These are phyloP conservation scores for Cotesia congregata DNA, from an alignment of 2,888 invertebrate genomes.

Conservation along the genomic window DNA sequence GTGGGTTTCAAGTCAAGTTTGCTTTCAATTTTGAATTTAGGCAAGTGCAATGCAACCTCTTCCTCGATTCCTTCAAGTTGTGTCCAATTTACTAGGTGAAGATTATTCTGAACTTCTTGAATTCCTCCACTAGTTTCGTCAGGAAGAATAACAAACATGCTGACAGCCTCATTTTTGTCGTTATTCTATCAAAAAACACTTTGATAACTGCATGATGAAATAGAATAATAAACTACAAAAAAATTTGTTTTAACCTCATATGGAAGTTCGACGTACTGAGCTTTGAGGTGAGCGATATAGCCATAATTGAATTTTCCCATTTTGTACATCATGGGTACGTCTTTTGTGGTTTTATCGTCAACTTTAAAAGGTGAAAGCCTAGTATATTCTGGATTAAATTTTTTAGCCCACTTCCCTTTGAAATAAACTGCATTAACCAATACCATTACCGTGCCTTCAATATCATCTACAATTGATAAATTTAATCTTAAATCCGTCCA, in stretches of 20 bases:
- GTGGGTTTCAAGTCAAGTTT: constrained; percentile 74
- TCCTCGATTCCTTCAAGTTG: constrained; percentile 60
- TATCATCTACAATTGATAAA: constrained; percentile 66
- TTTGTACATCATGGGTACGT: constrained; percentile 81
- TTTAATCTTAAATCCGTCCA: neutral
- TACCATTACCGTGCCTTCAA: constrained; percentile 78
- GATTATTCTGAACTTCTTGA: constrained; percentile 19
- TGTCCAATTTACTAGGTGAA: constrained; percentile 13
- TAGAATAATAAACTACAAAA: constrained; percentile 10
- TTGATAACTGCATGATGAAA: neutral
- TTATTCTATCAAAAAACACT: constrained; percentile 15
- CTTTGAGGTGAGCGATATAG: constrained; percentile 72
- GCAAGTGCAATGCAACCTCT: constrained; percentile 79
- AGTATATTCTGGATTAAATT: constrained; percentile 73
- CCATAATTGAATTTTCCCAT: constrained; percentile 73
- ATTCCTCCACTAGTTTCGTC: constrained; percentile 31
- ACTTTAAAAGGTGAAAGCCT: constrained; percentile 75
- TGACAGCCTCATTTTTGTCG: constrained; percentile 11
- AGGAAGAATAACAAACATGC: constrained; percentile 41
- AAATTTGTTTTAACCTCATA: constrained; percentile 72
- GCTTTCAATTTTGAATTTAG: constrained; percentile 85
- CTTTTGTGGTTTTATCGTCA: constrained; percentile 71
- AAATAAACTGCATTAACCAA: constrained; percentile 90
- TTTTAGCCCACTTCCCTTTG: constrained; percentile 82
- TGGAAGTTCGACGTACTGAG: constrained; percentile 79